phyloP scores from a whole-genome alignment of 37 sponge, comb jelly and placozoan species.

The Cliona cf. orientalis region DNA sequence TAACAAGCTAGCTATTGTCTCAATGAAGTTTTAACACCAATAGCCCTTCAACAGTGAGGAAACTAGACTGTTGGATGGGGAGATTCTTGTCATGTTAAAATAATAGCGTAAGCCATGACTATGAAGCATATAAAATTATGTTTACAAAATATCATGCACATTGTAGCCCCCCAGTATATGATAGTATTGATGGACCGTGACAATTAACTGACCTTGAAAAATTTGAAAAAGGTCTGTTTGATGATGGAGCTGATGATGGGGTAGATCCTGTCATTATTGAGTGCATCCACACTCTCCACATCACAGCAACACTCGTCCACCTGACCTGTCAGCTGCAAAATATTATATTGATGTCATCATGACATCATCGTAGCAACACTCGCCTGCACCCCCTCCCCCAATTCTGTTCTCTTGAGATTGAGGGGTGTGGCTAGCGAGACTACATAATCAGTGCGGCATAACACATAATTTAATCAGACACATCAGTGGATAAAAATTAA shows the following conservation, averaged over 20 bases:
- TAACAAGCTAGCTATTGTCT: too few relatives aligned
- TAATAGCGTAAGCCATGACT: not conserved
- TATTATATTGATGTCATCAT: not conserved
- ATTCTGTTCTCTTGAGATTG: too few relatives aligned
- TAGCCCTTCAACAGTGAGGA: too few relatives aligned
- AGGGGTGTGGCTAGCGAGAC: not conserved
- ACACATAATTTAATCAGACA: not conserved
- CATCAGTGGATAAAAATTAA: not conserved
- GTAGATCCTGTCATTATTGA: constrained; percentile 71
- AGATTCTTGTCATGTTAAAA: too few relatives aligned
- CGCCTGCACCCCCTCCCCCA: too few relatives aligned
- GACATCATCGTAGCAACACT: too few relatives aligned
- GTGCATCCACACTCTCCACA: constrained; percentile 83
- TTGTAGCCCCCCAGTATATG: not conserved
- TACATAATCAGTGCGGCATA: not conserved
- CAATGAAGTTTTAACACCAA: too few relatives aligned
- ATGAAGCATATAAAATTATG: too few relatives aligned
- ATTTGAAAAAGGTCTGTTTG: constrained; percentile 80
- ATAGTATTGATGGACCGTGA: too few relatives aligned
- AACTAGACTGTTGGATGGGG: too few relatives aligned
- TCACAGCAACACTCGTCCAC: constrained; percentile 94
- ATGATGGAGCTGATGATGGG: constrained; percentile 70
- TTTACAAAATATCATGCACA: not conserved
- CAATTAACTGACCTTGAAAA: constrained; percentile 77
- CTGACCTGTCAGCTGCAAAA: constrained; percentile 80